Evolutionary conservation across 2,888 invertebrate genomes (phyloP).

Genomic region (Abrostola tripartita): DNA sequence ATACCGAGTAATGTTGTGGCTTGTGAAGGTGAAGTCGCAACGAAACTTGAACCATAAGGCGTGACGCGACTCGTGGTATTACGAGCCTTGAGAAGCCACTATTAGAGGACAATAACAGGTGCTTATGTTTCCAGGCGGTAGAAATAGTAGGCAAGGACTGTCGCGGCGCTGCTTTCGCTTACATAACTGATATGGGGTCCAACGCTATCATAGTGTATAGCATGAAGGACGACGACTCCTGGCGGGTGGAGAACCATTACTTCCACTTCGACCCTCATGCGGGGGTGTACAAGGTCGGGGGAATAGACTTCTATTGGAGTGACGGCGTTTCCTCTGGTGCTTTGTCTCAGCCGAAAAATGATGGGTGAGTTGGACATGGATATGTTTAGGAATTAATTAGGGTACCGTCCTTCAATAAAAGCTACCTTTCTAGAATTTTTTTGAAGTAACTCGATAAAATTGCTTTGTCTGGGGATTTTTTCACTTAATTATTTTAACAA

Average conservation of each 20-base stretch:
- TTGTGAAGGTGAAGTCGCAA: not conserved
- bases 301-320: conserved; percentile 93
- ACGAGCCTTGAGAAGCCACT: too few relatives aligned
- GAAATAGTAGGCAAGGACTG: conserved; percentile 90
- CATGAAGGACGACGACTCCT: conserved; percentile 90
- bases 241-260: conserved; percentile 92
- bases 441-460: too few relatives aligned
- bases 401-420: not conserved
- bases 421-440: too few relatives aligned
- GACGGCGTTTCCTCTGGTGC: conserved; percentile 93
- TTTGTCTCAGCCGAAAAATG: conserved; percentile 82
- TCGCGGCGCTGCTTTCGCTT: conserved; percentile 89
- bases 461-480: too few relatives aligned
- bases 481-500: too few relatives aligned
- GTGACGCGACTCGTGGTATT: too few relatives aligned
- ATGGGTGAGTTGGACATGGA: conserved; percentile 71
- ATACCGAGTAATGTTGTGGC: too few relatives aligned
- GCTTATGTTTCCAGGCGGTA: conserved; percentile 85
- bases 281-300: conserved; percentile 91
- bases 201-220: conserved; percentile 93
- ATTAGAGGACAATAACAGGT: not conserved
- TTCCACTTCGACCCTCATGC: conserved; percentile 93
- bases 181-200: conserved; percentile 92
- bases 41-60: not conserved
- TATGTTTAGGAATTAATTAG: not conserved